Conservation (phyloP, 2,888 invertebrate genomes). For the Drosophila vallismaia region DNA sequence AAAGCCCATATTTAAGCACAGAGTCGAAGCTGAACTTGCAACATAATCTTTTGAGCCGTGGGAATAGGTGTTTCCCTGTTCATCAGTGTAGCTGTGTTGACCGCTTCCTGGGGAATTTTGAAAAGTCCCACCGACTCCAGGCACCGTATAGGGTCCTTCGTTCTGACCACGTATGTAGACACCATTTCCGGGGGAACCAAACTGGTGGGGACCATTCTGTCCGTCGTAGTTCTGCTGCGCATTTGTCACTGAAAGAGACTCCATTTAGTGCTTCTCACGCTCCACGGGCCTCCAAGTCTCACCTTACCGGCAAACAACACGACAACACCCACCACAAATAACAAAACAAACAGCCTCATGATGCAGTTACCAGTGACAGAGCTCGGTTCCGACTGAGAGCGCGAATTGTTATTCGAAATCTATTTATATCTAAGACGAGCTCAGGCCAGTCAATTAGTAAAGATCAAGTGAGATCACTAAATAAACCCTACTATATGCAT, state of each 20-base stretch:
- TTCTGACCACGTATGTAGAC: constrained; percentile 64
- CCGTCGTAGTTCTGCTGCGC: constrained; percentile 59
- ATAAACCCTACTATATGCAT: not conserved
- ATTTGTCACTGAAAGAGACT: constrained; percentile 12
- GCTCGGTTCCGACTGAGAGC: constrained; percentile 28
- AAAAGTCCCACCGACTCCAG: constrained; percentile 58
- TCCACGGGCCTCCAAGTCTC: not conserved
- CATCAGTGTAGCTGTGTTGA: constrained; percentile 54
- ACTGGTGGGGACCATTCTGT: constrained; percentile 54
- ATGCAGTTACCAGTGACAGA: constrained; percentile 19
- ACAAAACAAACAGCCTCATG: constrained; percentile 11
- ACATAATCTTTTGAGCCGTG: not conserved
- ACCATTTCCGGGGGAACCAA: constrained; percentile 53
- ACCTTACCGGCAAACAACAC: constrained; percentile 26
- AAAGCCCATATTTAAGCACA: not conserved
- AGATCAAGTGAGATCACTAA: constrained; percentile 18
- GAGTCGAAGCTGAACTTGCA: not conserved
- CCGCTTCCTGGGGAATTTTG: constrained; percentile 42
- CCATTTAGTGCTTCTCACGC: not conserved
- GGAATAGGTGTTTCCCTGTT: constrained; percentile 46
- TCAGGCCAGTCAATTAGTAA: constrained; percentile 24
- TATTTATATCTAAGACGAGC: constrained; percentile 28
- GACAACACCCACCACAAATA: not conserved
- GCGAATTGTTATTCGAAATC: constrained; percentile 10
- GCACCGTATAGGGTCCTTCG: constrained; percentile 58